These are phyloP conservation scores for Halcyon malimbica DNA, from an alignment of 2,113 vertebrate species.

Conservation along the genomic window DNA sequence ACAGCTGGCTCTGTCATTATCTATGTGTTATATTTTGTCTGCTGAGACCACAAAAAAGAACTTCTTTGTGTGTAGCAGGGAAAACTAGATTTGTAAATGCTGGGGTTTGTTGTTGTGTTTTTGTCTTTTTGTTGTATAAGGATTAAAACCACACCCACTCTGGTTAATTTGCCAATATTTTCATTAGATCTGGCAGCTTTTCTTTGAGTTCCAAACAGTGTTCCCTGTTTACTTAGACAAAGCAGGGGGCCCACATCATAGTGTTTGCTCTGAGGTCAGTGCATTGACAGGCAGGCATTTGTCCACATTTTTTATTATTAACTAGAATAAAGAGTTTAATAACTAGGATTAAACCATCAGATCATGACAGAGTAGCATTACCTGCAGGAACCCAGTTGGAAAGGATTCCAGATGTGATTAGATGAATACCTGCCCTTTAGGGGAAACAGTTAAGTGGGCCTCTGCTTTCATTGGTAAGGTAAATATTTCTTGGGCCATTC, in stretches of 20 bases:
- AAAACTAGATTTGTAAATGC: neutral
- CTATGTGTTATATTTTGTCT: constrained; percentile 11
- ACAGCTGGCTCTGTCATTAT: constrained; percentile 21
- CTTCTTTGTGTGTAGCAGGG: neutral
- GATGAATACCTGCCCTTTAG: constrained; percentile 55
- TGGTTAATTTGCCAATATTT: constrained; percentile 13
- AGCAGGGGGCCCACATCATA: neutral
- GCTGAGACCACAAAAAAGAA: neutral
- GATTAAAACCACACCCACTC: neutral
- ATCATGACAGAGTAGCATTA: constrained; percentile 62
- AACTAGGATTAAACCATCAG: constrained; percentile 73
- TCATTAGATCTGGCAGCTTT: constrained; percentile 32
- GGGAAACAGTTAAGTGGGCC: constrained; percentile 23
- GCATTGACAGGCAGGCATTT: constrained; percentile 38
- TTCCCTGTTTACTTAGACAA: constrained; percentile 27
- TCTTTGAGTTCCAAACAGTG: constrained; percentile 4
- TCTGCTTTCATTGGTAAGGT: constrained; percentile 26
- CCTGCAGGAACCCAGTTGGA: constrained; percentile 39
- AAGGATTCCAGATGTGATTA: constrained; percentile 65
- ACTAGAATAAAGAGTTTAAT: constrained; percentile 61
- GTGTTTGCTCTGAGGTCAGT: constrained; percentile 43
- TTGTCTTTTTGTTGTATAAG: neutral
- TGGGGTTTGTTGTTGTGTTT: neutral
- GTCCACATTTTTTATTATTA: constrained; percentile 58
- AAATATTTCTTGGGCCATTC: constrained; percentile 31